These are phyloP conservation scores for Neodiprion fabricii DNA, from an alignment of 1,140 invertebrate species.

Conservation along the genomic window DNA sequence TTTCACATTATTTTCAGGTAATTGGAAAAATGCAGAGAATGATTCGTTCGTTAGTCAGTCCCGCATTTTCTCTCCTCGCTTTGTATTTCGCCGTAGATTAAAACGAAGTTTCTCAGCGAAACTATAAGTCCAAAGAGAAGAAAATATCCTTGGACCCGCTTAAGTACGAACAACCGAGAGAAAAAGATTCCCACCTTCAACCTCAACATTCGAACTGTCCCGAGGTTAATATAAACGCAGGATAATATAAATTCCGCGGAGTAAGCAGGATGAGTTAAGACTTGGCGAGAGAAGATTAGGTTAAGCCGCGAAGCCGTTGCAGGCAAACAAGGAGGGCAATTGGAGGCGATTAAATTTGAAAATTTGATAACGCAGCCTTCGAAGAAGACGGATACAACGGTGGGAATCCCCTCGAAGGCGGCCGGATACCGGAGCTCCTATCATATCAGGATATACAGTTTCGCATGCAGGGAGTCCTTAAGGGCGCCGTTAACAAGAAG, in stretches of 20 bases:
- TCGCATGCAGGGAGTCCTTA: neutral
- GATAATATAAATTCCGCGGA: neutral
- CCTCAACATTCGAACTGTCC: too few species aligned
- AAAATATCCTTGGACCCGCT: too few species aligned
- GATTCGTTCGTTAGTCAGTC: neutral
- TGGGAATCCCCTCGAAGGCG: neutral
- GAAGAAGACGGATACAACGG: neutral
- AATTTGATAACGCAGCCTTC: neutral
- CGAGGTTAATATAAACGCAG: too few species aligned
- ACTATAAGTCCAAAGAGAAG: too few species aligned
- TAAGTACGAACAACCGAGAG: too few species aligned
- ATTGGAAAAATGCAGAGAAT: neutral
- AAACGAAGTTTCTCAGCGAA: too few species aligned
- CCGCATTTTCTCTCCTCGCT: too few species aligned
- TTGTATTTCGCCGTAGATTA: too few species aligned
- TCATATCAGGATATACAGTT: neutral
- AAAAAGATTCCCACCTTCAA: too few species aligned
- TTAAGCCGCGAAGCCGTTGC: neutral
- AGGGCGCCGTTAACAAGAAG: constrained; percentile 12
- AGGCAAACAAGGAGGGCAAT: neutral
- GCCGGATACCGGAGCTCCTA: neutral
- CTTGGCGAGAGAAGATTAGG: neutral
- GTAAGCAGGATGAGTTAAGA: neutral
- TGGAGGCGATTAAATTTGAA: neutral
- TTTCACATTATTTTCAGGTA: neutral